Base-by-base conservation (phyloP, 1,140 invertebrate genomes). In the Megalopta genalis region DNA sequence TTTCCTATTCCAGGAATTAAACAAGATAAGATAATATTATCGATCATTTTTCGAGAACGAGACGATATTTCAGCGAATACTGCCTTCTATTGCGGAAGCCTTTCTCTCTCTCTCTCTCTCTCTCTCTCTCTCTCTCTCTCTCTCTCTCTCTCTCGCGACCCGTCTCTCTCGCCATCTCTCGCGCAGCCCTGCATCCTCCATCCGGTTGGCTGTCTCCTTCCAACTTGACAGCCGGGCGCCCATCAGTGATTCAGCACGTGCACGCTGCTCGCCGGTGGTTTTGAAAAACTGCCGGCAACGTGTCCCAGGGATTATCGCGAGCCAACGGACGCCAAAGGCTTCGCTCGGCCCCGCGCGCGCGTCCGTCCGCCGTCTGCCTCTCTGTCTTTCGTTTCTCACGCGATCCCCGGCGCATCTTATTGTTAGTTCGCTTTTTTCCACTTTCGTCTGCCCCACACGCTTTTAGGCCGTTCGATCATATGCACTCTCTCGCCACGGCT, bases 161-260 rank as follows among this genome's bases (percentile, higher is more conserved):
- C n/a, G n/a, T n/a, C n/a, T n/a, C n/a, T n/a, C n/a, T n/a, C n/a
- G n/a, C n/a, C 49, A 32, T 68, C 42, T 12, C 42, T 46, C 8
- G 8, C 42, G 0, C 7, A 32, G 32, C 32, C 32, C 32, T 32
- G 32, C 32, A 32, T 25, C 64, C 25, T 27, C 54, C 62, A 23
- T 25, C 18, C 42, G 54, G 12, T 65, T 52, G 69, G 71, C 73
- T 73, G 27, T 16, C 21, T 7, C 39, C 57, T 52, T 69, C 54
- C 63, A 68, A 46, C 59, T 60, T 62, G 49, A 27, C 60, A 57
- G 39, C 64, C 46, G 64, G 39, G 49, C 39, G 76, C 85, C 80
- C 80, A 86, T 83, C 85, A 83, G 67, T 77, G 77, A 86, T 86
- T 86, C 85, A 86, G 84, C 85, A 86, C 85, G 85, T 86, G 85